Base-by-base conservation (phyloP, 2,797 vertebrate species). In the Propithecus deckenii region DNA sequence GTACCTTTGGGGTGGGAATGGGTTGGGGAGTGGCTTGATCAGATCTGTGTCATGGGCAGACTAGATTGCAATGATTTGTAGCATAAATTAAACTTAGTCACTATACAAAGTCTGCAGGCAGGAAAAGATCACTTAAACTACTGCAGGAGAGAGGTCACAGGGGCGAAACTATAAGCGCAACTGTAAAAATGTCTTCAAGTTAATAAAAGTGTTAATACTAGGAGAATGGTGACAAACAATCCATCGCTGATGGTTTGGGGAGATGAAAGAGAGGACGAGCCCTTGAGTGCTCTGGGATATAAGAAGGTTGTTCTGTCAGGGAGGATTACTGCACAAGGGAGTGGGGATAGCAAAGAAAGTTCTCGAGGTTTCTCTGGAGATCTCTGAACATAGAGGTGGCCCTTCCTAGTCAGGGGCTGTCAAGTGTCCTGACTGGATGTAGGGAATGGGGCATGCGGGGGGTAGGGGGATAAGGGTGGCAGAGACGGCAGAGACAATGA, bases 361-460 rank as follows among this genome's bases (percentile, higher is more conserved):
- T 63, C 79, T 72, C 20, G 32, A 50, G 30, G 59, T 52, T 74
- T 67, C 84, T 43, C 72, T 38, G 28, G n/a, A 30, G 18, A 46
- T 65, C 41, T 84, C 43, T 65, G 50, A 72, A 9, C 13, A n/a
- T 14, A 13, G 22, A 71, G n/a, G 4, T 79, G 61, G 12, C 8
- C 22, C 12, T 55, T 23, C 48, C 12, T 10, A 46, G 25, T 28
- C 32, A 41, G 30, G 13, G 38, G 25, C 13, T 13, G 18, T 43
- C 71, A 25, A 30, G 67, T 32, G 15, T 4, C 25, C n/a, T 11
- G 15, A 18, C 5, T 14, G n/a, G 43, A 67, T 12, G 10, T 10
- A 71, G 52, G 32, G 43, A 67, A 25, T 17, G 10, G 43, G 32
- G 1, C 0, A 2, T 2, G 23, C 0, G 0, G 35, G 25, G 11